These are phyloP conservation scores for Pseudopleuronectes americanus DNA, from an alignment of 2,797 vertebrate genomes.

Conservation along the genomic window DNA sequence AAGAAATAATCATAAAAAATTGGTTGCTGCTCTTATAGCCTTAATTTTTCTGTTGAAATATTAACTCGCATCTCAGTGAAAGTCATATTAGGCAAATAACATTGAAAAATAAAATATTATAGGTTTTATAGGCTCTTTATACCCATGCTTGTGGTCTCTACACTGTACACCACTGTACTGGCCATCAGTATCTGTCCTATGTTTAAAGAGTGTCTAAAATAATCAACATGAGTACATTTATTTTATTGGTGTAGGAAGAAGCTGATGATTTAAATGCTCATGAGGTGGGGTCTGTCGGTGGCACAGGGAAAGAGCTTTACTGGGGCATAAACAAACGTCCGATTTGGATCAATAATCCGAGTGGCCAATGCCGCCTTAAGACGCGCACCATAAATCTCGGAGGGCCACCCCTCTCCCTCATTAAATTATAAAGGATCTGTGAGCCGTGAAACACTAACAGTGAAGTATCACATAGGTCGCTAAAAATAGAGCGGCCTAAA, in stretches of 20 bases:
- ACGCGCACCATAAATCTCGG: constrained; percentile 77
- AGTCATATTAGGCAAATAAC: not conserved
- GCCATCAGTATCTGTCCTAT: not conserved
- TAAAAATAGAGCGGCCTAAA: constrained; percentile 83
- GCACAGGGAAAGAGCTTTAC: constrained; percentile 61
- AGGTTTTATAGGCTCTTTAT: not conserved
- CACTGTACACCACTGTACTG: not conserved
- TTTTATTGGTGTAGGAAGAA: constrained; percentile 55
- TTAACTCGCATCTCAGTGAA: not conserved
- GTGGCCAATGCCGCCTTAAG: constrained; percentile 69
- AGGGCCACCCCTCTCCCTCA: constrained; percentile 71
- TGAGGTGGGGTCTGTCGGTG: constrained; percentile 25
- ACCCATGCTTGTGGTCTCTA: not conserved
- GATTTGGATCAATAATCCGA: constrained; percentile 81
- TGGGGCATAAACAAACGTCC: constrained; percentile 81
- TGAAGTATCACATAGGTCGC: constrained; percentile 67
- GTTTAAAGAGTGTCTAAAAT: constrained; percentile 33
- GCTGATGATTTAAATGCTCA: constrained; percentile 50
- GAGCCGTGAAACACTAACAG: constrained; percentile 78
- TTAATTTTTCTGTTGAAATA: not conserved
- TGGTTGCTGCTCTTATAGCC: not conserved
- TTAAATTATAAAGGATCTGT: constrained; percentile 86
- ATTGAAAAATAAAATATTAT: not conserved
- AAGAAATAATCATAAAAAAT: not conserved
- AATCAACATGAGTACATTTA: constrained; percentile 44